Evolutionary conservation across 1,140 invertebrate genomes (phyloP).

Genomic region (Pseudomyrmex gracilis): DNA sequence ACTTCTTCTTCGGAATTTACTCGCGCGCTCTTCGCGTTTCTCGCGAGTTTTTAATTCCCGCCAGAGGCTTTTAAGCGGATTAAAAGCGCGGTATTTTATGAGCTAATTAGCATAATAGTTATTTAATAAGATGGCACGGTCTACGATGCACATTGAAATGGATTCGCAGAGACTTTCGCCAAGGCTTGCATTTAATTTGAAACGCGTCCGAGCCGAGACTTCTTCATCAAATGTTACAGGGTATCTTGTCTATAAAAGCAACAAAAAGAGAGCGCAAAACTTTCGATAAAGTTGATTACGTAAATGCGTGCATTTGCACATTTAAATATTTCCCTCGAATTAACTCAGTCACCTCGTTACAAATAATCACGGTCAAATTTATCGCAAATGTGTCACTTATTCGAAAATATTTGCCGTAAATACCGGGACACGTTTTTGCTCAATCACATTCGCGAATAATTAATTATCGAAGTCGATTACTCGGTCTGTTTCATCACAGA

Average conservation of each 20-base stretch:
- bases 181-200: not conserved
- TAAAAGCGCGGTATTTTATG: constrained; percentile 34
- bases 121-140: constrained; percentile 46
- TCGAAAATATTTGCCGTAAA: too few species aligned
- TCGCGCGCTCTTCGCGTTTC: constrained; percentile 9
- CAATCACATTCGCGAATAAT: too few species aligned
- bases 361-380: too few species aligned
- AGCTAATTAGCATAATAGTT: constrained; percentile 56
- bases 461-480: too few species aligned
- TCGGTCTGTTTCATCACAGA: too few species aligned
- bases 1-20: constrained; percentile 16
- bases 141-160: constrained; percentile 15
- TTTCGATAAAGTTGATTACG: not conserved
- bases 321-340: too few species aligned
- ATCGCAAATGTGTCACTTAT: too few species aligned
- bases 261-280: not conserved
- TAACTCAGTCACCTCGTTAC: too few species aligned
- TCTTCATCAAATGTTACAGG: not conserved
- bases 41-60: constrained; percentile 53
- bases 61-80: constrained; percentile 56
- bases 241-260: not conserved
- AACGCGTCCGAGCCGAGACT: not conserved
- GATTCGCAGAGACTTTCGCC: not conserved
- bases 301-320: too few species aligned
- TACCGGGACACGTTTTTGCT: too few species aligned